Percentiles rank a stretch among this genome's conserved stretches.
Conservation (phyloP, 53 echinoderm and acorn worm genomes). For the Mesocentrotus franciscanus region DNA sequence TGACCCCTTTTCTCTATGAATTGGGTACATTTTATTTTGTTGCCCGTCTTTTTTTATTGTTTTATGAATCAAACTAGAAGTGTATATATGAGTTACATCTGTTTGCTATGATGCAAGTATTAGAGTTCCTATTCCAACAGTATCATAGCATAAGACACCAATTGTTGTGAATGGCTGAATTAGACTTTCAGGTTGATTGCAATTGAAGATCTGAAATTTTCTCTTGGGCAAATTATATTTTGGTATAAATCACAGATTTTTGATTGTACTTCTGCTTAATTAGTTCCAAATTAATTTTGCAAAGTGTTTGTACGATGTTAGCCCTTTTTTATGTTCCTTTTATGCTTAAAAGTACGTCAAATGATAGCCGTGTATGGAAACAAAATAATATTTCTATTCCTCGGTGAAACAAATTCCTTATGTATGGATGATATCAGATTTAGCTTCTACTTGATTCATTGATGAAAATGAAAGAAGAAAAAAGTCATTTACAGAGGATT, state of each 20-base stretch:
- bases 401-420: not conserved
- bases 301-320: not conserved
- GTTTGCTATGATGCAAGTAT: not conserved
- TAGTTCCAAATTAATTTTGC: not conserved
- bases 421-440: not conserved
- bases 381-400: not conserved
- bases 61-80: not conserved
- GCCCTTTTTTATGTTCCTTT: not conserved
- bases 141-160: not conserved
- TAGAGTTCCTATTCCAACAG: not conserved
- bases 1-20: not conserved
- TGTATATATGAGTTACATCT: slow-evolving; percentile 27
- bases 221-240: not conserved
- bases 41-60: not conserved
- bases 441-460: not conserved
- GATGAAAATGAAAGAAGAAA: not conserved
- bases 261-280: not conserved
- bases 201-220: slow-evolving; percentile 5
- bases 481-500: not conserved
- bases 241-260: not conserved
- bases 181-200: not conserved
- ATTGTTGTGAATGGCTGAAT: slow-evolving; percentile 13
- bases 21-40: not conserved
- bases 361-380: not conserved
- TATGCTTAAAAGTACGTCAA: not conserved